Evolutionary conservation across 1,140 invertebrate genomes (phyloP), one percentile per base, ranked within the genome.

Genomic region (Panagrolaimus sp.): DNA sequence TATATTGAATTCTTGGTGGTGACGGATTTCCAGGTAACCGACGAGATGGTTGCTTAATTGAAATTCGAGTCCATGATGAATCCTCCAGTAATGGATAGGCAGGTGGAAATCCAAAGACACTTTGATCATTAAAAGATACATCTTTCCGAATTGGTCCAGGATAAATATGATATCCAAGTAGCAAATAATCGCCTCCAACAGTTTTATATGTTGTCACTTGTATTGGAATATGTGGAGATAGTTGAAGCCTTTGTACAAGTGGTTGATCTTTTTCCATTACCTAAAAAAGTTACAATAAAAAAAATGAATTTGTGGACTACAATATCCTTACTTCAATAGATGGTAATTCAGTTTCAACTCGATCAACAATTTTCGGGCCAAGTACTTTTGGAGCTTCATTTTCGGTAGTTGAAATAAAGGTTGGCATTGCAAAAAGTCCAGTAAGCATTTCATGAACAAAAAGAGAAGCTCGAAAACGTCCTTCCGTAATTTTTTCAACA

Each of bases 121-220:
- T 58, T 28, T n/a, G 52, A 58, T 58, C 52, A 2, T 21, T 26
- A 28, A 21, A 12, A 1, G 17, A 12, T 12, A 58, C 10, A 12
- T 58, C 21, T 38, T 38, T 38, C 32, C 2, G 2, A 7, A 38
- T 38, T 38, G 32, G 7, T 38, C 32, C 2, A 12, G 63, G 45
- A 45, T 17, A 21, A 12, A 28, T 21, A 38, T 44, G 45, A 44
- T 65, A 47, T 12, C 63, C 63, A 10, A 65, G 45, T 12, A n/a
- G 52, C 5, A 46, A 15, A 43, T 47, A 68, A 45, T 32, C 64
- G 15, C 32, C 66, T 10, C 32, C 21, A 7, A 21, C 69, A 21
- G 67, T 70, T 21, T 45, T 15, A 43, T 71, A 38, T 7, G 69
- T 26, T 26, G 26, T 28, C 52, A 58, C 17, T 21, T 58, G 14